These are phyloP conservation scores for Adineta ricciae DNA, from an alignment of 2,888 invertebrate species.

Conservation along the genomic window DNA sequence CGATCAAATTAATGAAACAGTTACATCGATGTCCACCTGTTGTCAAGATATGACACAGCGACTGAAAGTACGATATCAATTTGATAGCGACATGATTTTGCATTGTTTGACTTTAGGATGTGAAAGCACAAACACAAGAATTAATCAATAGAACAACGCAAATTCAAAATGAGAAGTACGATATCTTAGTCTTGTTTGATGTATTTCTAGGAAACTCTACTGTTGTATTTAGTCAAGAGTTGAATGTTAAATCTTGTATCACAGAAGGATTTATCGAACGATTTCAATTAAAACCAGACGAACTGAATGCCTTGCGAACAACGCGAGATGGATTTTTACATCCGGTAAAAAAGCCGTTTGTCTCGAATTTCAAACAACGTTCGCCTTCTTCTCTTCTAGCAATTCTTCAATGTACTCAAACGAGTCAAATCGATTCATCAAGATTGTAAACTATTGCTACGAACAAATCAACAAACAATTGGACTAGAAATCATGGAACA, in stretches of 20 bases:
- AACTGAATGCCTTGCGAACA: conserved; percentile 63
- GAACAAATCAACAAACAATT: conserved; percentile 61
- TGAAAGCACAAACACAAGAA: conserved; percentile 57
- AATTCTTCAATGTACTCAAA: conserved; percentile 71
- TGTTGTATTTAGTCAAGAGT: conserved; percentile 43
- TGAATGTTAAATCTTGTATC: conserved; percentile 62
- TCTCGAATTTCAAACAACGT: no score
- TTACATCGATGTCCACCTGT: conserved; percentile 68
- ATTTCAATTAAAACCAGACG: conserved; percentile 68
- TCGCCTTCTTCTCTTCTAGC: conserved; percentile 39
- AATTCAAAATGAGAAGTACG: conserved; percentile 68
- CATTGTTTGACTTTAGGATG: conserved; percentile 41
- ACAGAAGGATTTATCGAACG: conserved; percentile 62
- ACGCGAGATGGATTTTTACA: conserved; percentile 42
- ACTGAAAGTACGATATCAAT: conserved; percentile 57
- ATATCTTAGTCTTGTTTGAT: background rate
- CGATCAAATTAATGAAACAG: conserved; percentile 67
- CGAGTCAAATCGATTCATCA: conserved; percentile 75
- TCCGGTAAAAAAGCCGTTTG: conserved; percentile 33
- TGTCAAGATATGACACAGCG: conserved; percentile 78
- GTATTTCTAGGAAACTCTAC: no score
- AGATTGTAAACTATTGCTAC: conserved; percentile 74
- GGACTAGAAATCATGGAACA: conserved; percentile 86
- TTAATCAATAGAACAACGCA: conserved; percentile 79
- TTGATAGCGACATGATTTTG: background rate